Conservation (phyloP, 2,113 vertebrate species). For the Colaptes auratus region DNA sequence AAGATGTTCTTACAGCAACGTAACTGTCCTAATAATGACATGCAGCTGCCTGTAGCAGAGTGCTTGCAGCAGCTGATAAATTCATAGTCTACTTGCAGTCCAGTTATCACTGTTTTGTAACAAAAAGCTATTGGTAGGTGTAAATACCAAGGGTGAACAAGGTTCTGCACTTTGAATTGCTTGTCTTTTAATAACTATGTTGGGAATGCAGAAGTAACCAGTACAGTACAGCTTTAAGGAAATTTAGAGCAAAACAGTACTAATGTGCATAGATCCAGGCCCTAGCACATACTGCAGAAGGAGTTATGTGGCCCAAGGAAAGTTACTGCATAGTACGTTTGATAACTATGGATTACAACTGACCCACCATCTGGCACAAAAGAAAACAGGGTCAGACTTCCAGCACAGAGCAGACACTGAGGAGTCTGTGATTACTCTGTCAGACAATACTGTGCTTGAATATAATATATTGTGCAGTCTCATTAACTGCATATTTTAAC, state of each 20-base stretch:
- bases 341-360: not conserved
- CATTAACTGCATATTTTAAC: not conserved
- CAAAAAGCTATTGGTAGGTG: not conserved
- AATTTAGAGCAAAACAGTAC: not conserved
- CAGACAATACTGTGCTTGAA: not conserved
- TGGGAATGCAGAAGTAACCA: not conserved
- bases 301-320: not conserved
- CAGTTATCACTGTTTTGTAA: not conserved
- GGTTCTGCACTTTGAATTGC: not conserved
- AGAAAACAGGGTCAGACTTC: not conserved
- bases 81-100: not conserved
- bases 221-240: not conserved
- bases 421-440: not conserved
- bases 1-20: not conserved
- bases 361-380: constrained; percentile 8
- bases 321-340: not conserved
- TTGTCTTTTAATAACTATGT: not conserved
- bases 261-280: not conserved
- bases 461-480: not conserved
- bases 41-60: not conserved
- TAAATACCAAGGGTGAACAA: not conserved
- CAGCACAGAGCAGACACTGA: not conserved
- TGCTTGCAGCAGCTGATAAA: constrained; percentile 14
- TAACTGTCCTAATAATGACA: not conserved
- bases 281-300: not conserved